Evolutionary conservation across 2,888 invertebrate genomes (phyloP).

Genomic region (Pasiphila rectangulata): DNA sequence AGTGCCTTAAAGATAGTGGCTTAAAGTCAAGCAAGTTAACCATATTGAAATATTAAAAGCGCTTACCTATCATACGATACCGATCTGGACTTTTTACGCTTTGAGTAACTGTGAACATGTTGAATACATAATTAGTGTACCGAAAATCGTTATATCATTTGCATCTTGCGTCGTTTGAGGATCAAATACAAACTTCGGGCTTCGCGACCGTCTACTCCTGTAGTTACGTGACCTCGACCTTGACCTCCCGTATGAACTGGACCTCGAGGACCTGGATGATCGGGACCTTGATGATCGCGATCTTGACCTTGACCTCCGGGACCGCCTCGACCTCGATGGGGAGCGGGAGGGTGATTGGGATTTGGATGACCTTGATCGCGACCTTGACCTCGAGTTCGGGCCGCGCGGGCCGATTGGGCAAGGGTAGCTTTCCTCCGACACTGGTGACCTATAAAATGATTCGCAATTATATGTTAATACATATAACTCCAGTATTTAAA

Average conservation of each 20-base stretch:
- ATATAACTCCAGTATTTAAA: no score
- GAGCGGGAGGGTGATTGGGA: conserved; percentile 36
- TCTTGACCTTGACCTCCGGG: conserved; percentile 47
- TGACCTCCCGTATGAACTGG: conserved; percentile 59
- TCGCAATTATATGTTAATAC: not conserved
- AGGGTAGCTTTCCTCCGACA: conserved; percentile 39
- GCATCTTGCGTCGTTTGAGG: conserved; percentile 1
- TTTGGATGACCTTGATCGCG: conserved; percentile 23
- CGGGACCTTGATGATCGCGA: conserved; percentile 37
- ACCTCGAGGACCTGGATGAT: conserved; percentile 45
- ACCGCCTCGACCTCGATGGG: conserved; percentile 44
- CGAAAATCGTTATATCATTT: not conserved
- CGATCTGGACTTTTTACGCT: conserved; percentile 69
- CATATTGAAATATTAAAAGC: conserved; percentile 31
- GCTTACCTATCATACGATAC: conserved; percentile 73
- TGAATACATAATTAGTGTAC: conserved; percentile 33
- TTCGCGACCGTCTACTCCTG: conserved; percentile 58
- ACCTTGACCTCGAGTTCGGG: conserved; percentile 42
- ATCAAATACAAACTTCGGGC: conserved; percentile 66
- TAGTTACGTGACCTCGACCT: conserved; percentile 52
- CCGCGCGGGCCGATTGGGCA: conserved; percentile 61
- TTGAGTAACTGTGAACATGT: conserved; percentile 60
- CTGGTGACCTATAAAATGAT: conserved; percentile 41
- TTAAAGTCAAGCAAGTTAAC: no score
- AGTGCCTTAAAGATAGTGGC: no score